A percentile compares a stretch with the other conserved stretches of the same genome.
phyloP scores from a whole-genome alignment of 2,797 vertebrate species.

The Phrynocephalus vlangalii region DNA sequence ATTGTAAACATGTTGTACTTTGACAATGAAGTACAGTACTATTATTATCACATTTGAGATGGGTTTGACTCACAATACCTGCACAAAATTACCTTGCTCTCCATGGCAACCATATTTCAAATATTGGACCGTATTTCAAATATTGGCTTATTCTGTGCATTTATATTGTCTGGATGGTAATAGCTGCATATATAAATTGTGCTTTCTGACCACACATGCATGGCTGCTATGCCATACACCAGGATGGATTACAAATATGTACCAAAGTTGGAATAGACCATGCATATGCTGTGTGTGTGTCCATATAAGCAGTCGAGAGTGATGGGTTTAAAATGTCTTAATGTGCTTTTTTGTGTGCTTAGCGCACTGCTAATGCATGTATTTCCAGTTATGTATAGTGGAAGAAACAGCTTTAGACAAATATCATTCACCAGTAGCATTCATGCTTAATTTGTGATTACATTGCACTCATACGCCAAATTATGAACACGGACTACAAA shows the following conservation, averaged over 20 bases:
- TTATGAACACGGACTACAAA: not conserved
- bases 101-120: not conserved
- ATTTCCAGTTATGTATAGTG: not conserved
- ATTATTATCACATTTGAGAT: not conserved
- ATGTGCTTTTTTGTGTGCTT: not conserved
- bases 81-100: not conserved
- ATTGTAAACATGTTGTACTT: no score
- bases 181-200: not conserved
- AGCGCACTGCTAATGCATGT: not conserved
- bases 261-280: not conserved
- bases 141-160: conserved; percentile 23
- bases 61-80: conserved; percentile 8
- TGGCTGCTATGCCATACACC: not conserved
- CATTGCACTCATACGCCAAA: not conserved
- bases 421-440: not conserved
- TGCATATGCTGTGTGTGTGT: not conserved
- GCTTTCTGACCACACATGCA: not conserved
- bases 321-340: not conserved
- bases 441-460: not conserved
- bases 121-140: conserved; percentile 13
- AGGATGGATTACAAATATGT: not conserved
- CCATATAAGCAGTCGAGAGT: conserved; percentile 4
- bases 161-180: not conserved
- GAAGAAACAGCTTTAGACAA: conserved; percentile 16
- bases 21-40: no score